Percentiles rank a stretch among this genome's conserved stretches.
Conservation (phyloP, 2,113 vertebrate species). For the Sciurus niger region DNA sequence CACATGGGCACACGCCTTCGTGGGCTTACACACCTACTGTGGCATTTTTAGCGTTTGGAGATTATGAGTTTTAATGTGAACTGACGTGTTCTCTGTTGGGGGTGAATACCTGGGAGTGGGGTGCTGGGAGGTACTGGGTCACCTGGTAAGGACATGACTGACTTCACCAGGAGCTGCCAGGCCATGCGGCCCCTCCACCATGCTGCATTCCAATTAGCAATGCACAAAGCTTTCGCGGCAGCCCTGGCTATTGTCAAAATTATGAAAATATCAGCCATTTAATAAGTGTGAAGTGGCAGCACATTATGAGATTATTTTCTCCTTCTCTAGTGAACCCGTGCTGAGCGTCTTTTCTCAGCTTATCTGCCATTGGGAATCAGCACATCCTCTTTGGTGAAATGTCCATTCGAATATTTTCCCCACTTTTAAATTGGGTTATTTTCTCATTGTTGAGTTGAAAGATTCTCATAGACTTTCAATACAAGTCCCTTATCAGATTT, state of each 20-base stretch:
- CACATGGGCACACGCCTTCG: background rate
- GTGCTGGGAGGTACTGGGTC: too few relatives aligned
- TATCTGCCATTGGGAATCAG: background rate
- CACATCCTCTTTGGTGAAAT: background rate
- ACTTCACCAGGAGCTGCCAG: background rate
- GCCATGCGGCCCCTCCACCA: background rate
- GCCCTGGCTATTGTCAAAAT: background rate
- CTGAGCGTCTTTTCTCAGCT: too few relatives aligned
- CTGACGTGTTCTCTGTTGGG: background rate
- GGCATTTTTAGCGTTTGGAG: background rate
- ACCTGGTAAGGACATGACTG: fast-evolving
- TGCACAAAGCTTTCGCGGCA: fast-evolving
- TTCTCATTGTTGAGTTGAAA: too few relatives aligned
- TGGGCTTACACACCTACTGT: background rate
- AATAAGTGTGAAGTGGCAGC: too few relatives aligned
- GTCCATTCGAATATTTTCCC: too few relatives aligned
- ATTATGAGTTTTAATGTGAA: background rate
- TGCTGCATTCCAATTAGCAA: too few relatives aligned
- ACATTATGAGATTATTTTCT: background rate
- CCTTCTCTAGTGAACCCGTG: too few relatives aligned
- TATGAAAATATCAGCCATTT: background rate
- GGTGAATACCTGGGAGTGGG: background rate
- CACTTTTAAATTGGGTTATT: too few relatives aligned
- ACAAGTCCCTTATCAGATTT: background rate
- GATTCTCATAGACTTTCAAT: background rate